Conservation (phyloP, 2,888 invertebrate species). For the Scaptomyza caliginosa region DNA sequence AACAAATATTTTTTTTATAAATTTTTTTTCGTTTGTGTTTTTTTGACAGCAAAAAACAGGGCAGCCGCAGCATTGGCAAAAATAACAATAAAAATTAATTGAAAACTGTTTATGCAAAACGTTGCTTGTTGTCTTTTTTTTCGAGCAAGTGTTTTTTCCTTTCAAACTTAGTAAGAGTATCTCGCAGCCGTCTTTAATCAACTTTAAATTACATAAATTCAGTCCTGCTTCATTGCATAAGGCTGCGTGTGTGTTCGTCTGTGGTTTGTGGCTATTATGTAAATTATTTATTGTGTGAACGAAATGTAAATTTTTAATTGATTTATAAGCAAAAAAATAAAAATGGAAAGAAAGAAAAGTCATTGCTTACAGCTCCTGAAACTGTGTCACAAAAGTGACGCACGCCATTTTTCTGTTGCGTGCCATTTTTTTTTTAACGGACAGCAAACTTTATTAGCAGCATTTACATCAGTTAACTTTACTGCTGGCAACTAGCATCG, state of each 20-base stretch:
- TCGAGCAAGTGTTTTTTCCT: background rate
- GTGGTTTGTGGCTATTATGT: slow-evolving; percentile 54
- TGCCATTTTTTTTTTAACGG: slow-evolving; percentile 11
- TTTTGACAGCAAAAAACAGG: slow-evolving; percentile 23
- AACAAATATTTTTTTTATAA: background rate
- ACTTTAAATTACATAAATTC: background rate
- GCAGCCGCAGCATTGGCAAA: slow-evolving; percentile 11
- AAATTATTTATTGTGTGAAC: slow-evolving; percentile 69
- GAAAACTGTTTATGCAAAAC: slow-evolving; percentile 49
- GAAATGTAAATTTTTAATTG: slow-evolving; percentile 76
- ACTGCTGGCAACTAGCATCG: slow-evolving; percentile 18
- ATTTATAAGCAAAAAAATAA: slow-evolving; percentile 38
- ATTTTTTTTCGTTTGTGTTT: slow-evolving; percentile 17
- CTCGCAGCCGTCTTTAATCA: background rate
- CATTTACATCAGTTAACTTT: slow-evolving; percentile 4
- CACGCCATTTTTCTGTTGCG: slow-evolving; percentile 50
- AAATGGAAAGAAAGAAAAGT: background rate
- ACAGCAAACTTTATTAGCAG: slow-evolving; percentile 22
- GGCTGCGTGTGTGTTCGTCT: slow-evolving; percentile 21
- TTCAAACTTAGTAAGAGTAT: background rate
- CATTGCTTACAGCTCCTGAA: slow-evolving; percentile 15
- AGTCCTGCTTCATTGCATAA: background rate
- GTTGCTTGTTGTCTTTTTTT: background rate
- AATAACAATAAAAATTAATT: slow-evolving; percentile 55
- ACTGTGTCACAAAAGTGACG: slow-evolving; percentile 52